A percentile compares a stretch with the other conserved stretches of the same genome.
These are phyloP conservation scores for Noctua pronuba DNA, from an alignment of 2,888 invertebrate species.

Conservation along the genomic window DNA sequence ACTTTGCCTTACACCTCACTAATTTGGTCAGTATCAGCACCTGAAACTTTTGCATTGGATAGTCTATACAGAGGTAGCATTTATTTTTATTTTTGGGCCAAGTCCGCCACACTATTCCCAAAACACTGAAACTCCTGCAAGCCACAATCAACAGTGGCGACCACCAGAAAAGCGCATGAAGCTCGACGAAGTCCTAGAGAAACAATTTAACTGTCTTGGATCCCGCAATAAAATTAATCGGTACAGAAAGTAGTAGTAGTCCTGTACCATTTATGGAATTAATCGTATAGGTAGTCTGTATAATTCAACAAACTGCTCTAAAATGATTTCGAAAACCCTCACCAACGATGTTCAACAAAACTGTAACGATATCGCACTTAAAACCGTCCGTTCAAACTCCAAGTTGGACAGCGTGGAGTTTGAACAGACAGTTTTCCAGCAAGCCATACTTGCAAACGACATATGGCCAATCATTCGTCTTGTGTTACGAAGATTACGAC, in stretches of 20 bases:
- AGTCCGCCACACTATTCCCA: too few species aligned
- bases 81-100: too few species aligned
- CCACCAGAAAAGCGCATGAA: too few species aligned
- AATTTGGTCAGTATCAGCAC: neutral
- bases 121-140: too few species aligned
- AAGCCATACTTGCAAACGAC: slow-evolving; percentile 28
- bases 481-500: slow-evolving; percentile 50
- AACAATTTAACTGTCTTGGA: too few species aligned
- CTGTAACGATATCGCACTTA: slow-evolving; percentile 33
- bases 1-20: neutral
- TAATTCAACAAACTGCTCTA: neutral
- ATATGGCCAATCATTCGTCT: slow-evolving; percentile 39
- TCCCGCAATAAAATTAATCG: too few species aligned
- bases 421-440: slow-evolving; percentile 46
- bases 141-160: too few species aligned
- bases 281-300: neutral
- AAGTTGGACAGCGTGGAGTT: slow-evolving; percentile 3
- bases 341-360: slow-evolving; percentile 3
- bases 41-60: neutral
- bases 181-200: too few species aligned
- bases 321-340: neutral
- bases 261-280: neutral
- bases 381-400: neutral
- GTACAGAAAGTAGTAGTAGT: too few species aligned
- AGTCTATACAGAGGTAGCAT: neutral